phyloP scores from a whole-genome alignment of 1,140 invertebrate genomes.

The Bombus difficillimus region DNA sequence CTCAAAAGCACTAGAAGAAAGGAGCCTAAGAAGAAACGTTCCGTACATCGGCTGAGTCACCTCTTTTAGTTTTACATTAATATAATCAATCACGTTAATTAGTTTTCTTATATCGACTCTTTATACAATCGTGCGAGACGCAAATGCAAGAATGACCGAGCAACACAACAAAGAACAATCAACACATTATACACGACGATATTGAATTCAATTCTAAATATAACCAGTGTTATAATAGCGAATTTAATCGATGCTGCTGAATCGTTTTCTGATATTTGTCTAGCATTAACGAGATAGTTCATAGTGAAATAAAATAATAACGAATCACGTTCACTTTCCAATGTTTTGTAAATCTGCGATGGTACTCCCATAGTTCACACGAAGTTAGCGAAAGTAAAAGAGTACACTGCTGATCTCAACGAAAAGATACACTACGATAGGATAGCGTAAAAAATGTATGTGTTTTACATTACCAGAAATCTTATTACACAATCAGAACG shows the following conservation, averaged over 20 bases:
- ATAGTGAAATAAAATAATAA: background rate
- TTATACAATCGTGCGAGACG: slow-evolving; percentile 11
- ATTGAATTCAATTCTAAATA: slow-evolving; percentile 40
- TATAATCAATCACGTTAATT: background rate
- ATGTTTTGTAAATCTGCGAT: slow-evolving; percentile 16
- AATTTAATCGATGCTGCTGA: background rate
- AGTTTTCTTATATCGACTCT: background rate
- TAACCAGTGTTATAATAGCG: slow-evolving; percentile 16
- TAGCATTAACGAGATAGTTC: slow-evolving; percentile 17
- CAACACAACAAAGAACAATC: slow-evolving; percentile 62
- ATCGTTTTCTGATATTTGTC: slow-evolving; percentile 31
- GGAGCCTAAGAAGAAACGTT: slow-evolving; percentile 7
- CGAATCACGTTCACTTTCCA: background rate
- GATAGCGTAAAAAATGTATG: slow-evolving; percentile 3
- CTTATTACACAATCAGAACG: background rate
- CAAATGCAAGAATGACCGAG: slow-evolving; percentile 25
- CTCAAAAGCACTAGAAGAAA: background rate
- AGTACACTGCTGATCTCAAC: slow-evolving; percentile 43
- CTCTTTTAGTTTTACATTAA: background rate
- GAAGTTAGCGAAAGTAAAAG: slow-evolving; percentile 1
- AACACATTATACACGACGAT: slow-evolving; percentile 48
- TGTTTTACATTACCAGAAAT: slow-evolving; percentile 6
- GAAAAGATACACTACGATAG: background rate
- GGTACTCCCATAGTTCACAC: background rate
- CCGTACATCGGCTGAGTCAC: background rate